Evolutionary conservation across 2,113 vertebrate species (phyloP).

Genomic region (Tetrao urogallus): DNA sequence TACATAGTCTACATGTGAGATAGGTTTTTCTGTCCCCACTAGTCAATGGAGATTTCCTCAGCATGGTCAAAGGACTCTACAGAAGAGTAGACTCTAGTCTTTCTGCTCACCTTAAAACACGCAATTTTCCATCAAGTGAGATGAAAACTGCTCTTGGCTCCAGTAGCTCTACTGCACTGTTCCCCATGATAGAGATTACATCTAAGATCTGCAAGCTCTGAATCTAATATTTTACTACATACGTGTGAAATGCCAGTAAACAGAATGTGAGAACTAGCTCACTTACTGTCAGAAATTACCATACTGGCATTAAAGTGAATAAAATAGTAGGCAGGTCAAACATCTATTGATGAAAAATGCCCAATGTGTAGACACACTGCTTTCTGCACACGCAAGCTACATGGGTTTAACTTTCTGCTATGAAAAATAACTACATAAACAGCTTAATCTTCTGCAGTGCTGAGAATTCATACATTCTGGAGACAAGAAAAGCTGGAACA

Average conservation of each 20-base stretch:
- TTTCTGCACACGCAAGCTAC: constrained; percentile 2
- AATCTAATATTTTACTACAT: neutral
- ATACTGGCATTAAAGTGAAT: neutral
- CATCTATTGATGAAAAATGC: neutral
- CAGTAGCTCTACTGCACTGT: neutral
- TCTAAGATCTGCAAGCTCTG: neutral
- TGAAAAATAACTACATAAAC: constrained; percentile 36
- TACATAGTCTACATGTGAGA: neutral
- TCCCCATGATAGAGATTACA: neutral
- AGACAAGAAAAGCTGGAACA: constrained; percentile 39
- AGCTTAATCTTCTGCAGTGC: constrained; percentile 47
- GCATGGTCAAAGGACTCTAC: neutral
- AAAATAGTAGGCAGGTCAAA: neutral
- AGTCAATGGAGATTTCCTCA: neutral
- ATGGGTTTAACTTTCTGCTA: constrained; percentile 27
- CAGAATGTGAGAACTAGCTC: neutral
- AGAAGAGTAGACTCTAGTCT: neutral
- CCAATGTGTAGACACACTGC: neutral
- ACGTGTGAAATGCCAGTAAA: neutral
- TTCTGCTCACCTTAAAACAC: neutral
- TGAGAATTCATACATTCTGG: constrained; percentile 26
- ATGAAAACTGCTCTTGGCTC: neutral
- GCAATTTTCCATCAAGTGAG: neutral
- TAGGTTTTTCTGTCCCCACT: neutral
- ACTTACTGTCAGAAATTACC: neutral